Base-by-base conservation (phyloP, 1,140 invertebrate genomes). In the Planococcus citri region DNA sequence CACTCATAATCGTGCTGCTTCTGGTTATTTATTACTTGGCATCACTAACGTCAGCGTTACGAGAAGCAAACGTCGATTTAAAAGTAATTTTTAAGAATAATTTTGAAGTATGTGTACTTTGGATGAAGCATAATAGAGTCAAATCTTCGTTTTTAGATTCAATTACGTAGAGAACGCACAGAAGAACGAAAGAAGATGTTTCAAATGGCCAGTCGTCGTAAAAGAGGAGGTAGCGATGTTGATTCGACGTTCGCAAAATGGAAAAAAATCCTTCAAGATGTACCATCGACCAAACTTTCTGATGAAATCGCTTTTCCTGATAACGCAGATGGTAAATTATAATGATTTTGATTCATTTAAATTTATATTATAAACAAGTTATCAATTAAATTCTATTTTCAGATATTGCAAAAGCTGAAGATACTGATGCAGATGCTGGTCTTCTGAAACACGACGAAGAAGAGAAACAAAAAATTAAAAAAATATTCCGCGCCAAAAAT, bases 21-120 rank as follows among this genome's bases (percentile, higher is more conserved):
- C 82, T 98, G 20, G 91, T 96, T 61, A 97, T 98, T 76, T 97
- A 97, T 79, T 98, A 97, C 75, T 83, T 98, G 73, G 82, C 91
- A 4, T 95, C 94, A 1, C 79, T 97, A n/a, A 92, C 92, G 0
- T 85, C 87, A 61, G 92, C 94, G 1, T 79, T 97, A 10, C 82
- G 91, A 73, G 94, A 97, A 79, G 91, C 95, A 1, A 97, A 97
- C 78, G 91, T 90, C 73, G 94, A 97, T 78, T 81, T 97, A 60
- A 92, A 90, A 81, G 88, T 86, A 80, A 72, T 41, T 68, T 24
- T 33, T 22, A 14, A 33, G 29, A 3, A 33, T 33, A 33, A 33
- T 29, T 57, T 70, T 71, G 4, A n/a, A 17, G 29, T 21, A 70
- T 20, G 17, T 68, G 71, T 69, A 69, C 17, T 64, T 33, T 12